A percentile compares a stretch with the other conserved stretches of the same genome.
Evolutionary conservation across 2,888 invertebrate species (phyloP).

Genomic region (Argyra leucocephala): DNA sequence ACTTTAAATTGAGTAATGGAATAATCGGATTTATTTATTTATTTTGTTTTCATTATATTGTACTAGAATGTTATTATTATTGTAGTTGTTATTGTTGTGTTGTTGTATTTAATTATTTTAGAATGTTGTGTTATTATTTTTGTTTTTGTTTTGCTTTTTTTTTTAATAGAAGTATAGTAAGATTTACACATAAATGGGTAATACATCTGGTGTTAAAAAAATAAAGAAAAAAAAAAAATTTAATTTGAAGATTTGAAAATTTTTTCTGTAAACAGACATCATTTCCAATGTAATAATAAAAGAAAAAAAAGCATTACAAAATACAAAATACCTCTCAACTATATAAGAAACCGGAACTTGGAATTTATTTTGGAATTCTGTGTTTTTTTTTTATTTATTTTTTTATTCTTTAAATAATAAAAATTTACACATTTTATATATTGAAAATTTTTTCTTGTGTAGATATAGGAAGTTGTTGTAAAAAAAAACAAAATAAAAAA

Average conservation of each 20-base stretch:
- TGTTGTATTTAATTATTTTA: too few relatives aligned
- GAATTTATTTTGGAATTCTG: not conserved
- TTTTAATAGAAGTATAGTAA: too few relatives aligned
- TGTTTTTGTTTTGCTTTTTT: too few relatives aligned
- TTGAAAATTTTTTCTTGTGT: too few relatives aligned
- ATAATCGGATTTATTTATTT: too few relatives aligned
- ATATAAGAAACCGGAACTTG: not conserved
- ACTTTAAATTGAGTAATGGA: not conserved
- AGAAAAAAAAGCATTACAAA: not conserved
- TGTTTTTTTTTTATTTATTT: not conserved
- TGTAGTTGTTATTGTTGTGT: not conserved
- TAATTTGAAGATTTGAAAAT: too few relatives aligned
- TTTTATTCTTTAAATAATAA: too few relatives aligned
- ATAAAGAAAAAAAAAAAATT: too few relatives aligned
- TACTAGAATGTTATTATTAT: too few relatives aligned
- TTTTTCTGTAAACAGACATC: too few relatives aligned
- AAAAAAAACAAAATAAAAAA: not conserved
- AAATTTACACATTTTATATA: too few relatives aligned
- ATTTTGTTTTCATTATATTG: not conserved
- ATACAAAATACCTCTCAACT: not conserved
- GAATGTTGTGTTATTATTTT: too few relatives aligned
- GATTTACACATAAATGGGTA: not conserved
- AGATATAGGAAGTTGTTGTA: not conserved
- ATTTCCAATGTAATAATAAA: not conserved
- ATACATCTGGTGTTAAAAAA: conserved; percentile 4